phyloP scores from a whole-genome alignment of 2,113 vertebrate species.

The Tragelaphus buxtoni region DNA sequence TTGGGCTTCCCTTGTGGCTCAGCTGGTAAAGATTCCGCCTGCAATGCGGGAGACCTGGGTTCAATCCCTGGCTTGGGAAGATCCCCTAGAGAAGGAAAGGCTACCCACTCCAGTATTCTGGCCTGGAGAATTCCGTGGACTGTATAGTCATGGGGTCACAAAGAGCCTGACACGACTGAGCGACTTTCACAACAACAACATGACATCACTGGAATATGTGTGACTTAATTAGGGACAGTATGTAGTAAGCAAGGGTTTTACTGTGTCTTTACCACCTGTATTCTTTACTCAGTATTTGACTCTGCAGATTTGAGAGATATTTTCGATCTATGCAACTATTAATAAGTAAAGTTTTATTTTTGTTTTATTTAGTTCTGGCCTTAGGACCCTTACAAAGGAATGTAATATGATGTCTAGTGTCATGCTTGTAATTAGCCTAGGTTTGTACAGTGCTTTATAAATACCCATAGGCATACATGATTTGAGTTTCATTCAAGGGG shows the following conservation, averaged over 20 bases:
- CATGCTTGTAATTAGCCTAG: accelerated
- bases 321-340: neutral
- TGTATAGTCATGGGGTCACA: neutral
- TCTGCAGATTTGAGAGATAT: neutral
- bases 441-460: neutral
- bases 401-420: neutral
- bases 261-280: accelerated
- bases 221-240: neutral
- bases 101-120: neutral
- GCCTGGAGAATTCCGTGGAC: neutral
- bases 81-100: neutral
- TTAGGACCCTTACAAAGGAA: neutral
- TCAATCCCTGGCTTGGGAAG: neutral
- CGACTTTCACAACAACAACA: neutral
- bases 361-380: neutral
- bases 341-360: neutral
- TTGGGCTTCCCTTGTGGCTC: neutral
- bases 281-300: neutral
- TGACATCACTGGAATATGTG: neutral
- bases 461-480: accelerated
- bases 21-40: neutral
- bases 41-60: neutral
- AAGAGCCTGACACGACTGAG: neutral
- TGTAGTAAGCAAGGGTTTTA: neutral
- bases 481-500: neutral